Evolutionary conservation across 2,113 vertebrate species (phyloP).

Genomic region (Cephalophus harveyi): DNA sequence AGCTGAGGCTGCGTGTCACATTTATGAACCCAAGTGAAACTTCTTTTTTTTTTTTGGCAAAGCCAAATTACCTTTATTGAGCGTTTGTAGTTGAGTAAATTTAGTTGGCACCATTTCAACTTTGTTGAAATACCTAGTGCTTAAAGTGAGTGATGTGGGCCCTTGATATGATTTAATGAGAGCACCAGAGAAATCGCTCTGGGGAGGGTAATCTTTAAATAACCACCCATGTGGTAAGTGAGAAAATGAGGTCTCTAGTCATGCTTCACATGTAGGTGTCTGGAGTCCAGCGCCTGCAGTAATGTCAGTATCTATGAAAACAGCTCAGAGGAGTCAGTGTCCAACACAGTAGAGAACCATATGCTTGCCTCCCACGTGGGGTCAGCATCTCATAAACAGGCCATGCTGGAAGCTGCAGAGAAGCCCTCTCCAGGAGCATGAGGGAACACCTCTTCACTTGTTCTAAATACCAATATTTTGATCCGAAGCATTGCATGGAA

Average conservation of each 20-base stretch:
- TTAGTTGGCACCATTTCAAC: conserved; percentile 11
- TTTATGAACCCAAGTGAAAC: conserved; percentile 52
- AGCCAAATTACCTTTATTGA: conserved; percentile 15
- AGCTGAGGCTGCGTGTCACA: conserved; percentile 41
- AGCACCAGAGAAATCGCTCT: conserved; percentile 15
- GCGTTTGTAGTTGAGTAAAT: neutral
- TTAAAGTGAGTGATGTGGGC: conserved; percentile 40
- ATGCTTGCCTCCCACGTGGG: conserved; percentile 47
- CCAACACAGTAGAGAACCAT: conserved; percentile 32
- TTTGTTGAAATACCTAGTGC: conserved; percentile 67
- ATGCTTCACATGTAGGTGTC: conserved; percentile 29
- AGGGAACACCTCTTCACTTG: neutral
- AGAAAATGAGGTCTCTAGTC: conserved; percentile 37
- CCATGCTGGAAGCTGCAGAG: conserved; percentile 41
- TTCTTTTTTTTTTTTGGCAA: conserved; percentile 45
- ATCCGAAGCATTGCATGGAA: neutral
- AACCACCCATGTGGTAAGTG: neutral
- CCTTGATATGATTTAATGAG: conserved; percentile 60
- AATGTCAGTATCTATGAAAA: conserved; percentile 49
- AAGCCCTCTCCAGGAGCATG: neutral
- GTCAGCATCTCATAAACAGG: conserved; percentile 66
- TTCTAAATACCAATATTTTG: neutral
- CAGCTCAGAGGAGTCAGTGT: conserved; percentile 48
- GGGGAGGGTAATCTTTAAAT: conserved; percentile 41
- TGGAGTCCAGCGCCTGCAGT: conserved; percentile 51